phyloP scores from a whole-genome alignment of 2,888 invertebrate species.

The Callyntrura sp. region DNA sequence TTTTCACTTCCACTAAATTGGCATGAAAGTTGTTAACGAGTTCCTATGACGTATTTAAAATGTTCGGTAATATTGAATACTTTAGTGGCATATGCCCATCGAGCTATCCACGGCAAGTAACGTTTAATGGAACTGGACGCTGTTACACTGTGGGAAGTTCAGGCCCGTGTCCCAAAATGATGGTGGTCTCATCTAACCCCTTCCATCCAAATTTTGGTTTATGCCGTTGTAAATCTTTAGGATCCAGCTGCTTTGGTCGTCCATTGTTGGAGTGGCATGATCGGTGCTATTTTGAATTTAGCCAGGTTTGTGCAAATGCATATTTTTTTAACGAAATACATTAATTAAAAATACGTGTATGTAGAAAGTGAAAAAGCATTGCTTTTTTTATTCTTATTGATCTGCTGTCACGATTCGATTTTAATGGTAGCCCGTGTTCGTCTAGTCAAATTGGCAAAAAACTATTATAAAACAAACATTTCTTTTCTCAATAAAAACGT shows the following conservation, averaged over 20 bases:
- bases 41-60: background rate
- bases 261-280: constrained; percentile 69
- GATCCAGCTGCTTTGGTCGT: constrained; percentile 72
- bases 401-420: too few species aligned
- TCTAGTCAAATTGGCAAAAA: too few species aligned
- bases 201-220: constrained; percentile 63
- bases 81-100: constrained; percentile 74
- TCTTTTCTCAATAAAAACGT: too few species aligned
- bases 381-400: too few species aligned
- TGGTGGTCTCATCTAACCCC: constrained; percentile 68
- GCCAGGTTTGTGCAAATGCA: constrained; percentile 63
- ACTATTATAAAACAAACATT: too few species aligned
- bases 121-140: constrained; percentile 64
- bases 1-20: too few species aligned
- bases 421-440: too few species aligned
- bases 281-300: constrained; percentile 78
- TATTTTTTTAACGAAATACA: too few species aligned
- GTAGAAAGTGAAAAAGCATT: too few species aligned
- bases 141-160: constrained; percentile 72
- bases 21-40: background rate
- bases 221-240: constrained; percentile 76
- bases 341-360: too few species aligned
- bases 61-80: background rate
- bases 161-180: constrained; percentile 76
- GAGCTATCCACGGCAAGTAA: constrained; percentile 73